These are phyloP conservation scores for Lates calcarifer DNA, from an alignment of 2,113 vertebrate species.

Conservation along the genomic window DNA sequence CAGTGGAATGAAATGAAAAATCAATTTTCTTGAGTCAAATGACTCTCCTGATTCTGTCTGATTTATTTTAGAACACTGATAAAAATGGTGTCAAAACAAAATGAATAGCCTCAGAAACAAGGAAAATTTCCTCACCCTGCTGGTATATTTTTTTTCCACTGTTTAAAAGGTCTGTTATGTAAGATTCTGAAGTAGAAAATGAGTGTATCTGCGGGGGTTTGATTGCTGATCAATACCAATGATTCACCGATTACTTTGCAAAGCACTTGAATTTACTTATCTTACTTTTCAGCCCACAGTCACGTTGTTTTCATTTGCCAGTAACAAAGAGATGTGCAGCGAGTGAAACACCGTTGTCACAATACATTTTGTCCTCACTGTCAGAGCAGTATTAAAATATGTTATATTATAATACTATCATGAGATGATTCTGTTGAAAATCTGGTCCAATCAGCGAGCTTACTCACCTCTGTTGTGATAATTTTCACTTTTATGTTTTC, in stretches of 20 bases:
- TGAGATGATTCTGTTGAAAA: neutral
- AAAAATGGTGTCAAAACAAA: slow-evolving; percentile 46
- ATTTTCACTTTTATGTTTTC: slow-evolving; percentile 24
- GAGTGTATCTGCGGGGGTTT: slow-evolving; percentile 46
- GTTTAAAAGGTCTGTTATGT: slow-evolving; percentile 45
- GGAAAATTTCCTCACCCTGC: slow-evolving; percentile 15
- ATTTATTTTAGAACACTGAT: slow-evolving; percentile 16
- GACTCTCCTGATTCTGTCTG: slow-evolving; percentile 24
- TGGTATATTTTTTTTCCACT: slow-evolving; percentile 8
- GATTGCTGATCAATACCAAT: slow-evolving; percentile 68
- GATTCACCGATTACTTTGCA: slow-evolving; percentile 59
- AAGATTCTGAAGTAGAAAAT: slow-evolving; percentile 43
- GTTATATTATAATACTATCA: slow-evolving; percentile 17
- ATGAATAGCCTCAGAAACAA: slow-evolving; percentile 36
- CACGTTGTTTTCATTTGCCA: neutral
- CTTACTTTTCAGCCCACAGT: slow-evolving; percentile 40
- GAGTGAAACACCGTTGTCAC: neutral
- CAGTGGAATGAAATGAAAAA: slow-evolving; percentile 42
- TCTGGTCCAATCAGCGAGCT: slow-evolving; percentile 1
- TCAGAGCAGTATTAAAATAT: neutral
- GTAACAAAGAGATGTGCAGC: neutral
- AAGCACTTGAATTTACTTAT: slow-evolving; percentile 33
- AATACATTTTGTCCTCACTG: slow-evolving; percentile 6
- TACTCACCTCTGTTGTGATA: slow-evolving; percentile 12
- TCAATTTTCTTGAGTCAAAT: slow-evolving; percentile 34